Base-by-base conservation (phyloP, 2,797 vertebrate genomes). In the Chelon labrosus region DNA sequence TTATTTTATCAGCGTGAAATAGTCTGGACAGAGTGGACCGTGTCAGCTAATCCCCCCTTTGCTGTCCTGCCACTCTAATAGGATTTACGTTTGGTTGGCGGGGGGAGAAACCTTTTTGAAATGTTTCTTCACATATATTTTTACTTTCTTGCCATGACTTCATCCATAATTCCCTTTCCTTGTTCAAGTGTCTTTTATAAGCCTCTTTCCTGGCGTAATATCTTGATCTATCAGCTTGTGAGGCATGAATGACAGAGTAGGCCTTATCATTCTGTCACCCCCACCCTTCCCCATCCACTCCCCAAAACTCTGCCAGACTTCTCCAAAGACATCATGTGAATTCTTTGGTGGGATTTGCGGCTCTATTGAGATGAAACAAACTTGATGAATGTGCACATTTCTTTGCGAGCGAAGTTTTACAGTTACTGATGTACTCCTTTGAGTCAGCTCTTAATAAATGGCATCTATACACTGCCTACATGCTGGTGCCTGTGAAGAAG, bases 131-230 rank as follows among this genome's bases (percentile, higher is more conserved):
- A 31, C 31, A 31, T 31, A 31, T 31, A 31, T 82, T 77, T 79
- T 71, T 68, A 60, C 64, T 47, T 67, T 65, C 66, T 82, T 65
- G 65, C 58, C 55, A 52, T 27, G 13, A 54, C 77, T 73, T 87
- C 85, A 87, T 91, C 62, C 63, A 83, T 91, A 79, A 89, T 92
- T 91, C 79, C 88, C 47, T 61, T 74, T 22, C 64, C 78, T 65
- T 25, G 68, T 82, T 89, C 71, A 85, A 79, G 65, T 85, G 60
- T 87, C 47, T 88, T 82, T 91, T 90, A 73, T 73, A 80, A 89
- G 77, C 71, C 71, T 65, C 56, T 77, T 70, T 75, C 61, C 78
- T 76, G 83, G 68, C 39, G 75, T 67, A 65, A 83, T 73, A 70
- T 79, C 77, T 85, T 59, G n/a, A 85, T 91, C 75, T 79, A 80